Evolutionary conservation across 2,888 invertebrate genomes (phyloP), one percentile per base, ranked within the genome.

Genomic region (Campoplex capitator): DNA sequence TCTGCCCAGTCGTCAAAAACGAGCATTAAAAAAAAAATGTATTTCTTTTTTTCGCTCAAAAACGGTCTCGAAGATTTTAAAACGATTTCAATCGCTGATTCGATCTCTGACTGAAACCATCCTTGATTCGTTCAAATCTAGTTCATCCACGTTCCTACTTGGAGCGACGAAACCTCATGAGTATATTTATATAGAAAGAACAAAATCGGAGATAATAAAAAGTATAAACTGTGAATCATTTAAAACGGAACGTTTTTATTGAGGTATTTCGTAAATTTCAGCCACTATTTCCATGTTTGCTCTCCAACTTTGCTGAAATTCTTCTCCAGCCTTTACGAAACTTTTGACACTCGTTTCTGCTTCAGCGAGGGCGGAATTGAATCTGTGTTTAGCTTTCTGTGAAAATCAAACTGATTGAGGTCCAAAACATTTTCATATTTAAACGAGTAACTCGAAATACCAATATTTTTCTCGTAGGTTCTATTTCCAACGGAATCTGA

Each of bases 221-320:
- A 86, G 56, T 54, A 58, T 71, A 51, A 42, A 16, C 45, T 71
- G 32, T 62, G 51, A 38, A 56, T 56, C 18, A 18, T 67, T 32
- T 18, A 32, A 32, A 45, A 8, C 1, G 28, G 18, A 8, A 13
- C n/a, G 58, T 48, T 48, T 71, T 68, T 76, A 87, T 48, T 67
- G 13, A 77, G 71, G 70, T 73, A 75, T 62, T 79, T 82, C 73
- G 67, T 88, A 86, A 83, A 88, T 75, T 73, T 84, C 58, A 51
- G 79, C 62, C 18, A 88, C 87, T 11, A 77, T 71, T 8, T 84
- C 68, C 56, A 84, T 81, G 80, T 78, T 85, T 3, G 51, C 67
- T 18, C 32, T 77, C 88, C 88, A 88, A 42, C 38, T 56, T 65
- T 83, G 38, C n/a, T 80, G 73, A 35, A 88, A 88, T 0, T 85